Base-by-base conservation (phyloP, 2,888 invertebrate species). In the Trisateles emortualis region DNA sequence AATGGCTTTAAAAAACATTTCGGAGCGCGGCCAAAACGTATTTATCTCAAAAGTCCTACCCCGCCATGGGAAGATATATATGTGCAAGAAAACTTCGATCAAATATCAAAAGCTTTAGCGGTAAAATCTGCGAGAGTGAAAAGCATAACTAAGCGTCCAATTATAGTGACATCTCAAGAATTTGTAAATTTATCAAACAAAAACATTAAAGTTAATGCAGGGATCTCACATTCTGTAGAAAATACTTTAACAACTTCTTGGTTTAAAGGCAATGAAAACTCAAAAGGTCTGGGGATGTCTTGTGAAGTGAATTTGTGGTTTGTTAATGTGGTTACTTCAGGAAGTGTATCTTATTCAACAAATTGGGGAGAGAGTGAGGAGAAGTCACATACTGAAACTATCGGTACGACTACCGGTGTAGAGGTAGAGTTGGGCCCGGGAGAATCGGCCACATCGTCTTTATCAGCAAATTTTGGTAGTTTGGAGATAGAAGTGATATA, bases 61-160 rank as follows among this genome's bases (percentile, higher is more conserved):
- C 90, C 90, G 0, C 90, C 88, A 0, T 90, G 90, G 90, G 85
- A 83, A 0, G 89, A 90, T 67, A 68, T 90, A 2, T 90, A 87
- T 54, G 76, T 81, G 41, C 78, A 50, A 35, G 84, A 85, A 44
- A 69, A 78, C 14, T 90, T 88, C 88, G 84, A 88, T 50, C 78
- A 82, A 65, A 78, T 90, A 0, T 72, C 75, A 0, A 78, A 74
- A 57, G 69, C 84, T 0, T 16, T 87, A 11, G 58, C 74, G 1
- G 59, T 84, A 30, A 81, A 83, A 72, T 83, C 81, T 0, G 83
- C 77, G 1, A 76, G 59, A 63, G 55, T 87, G 0, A 82, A 74
- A 46, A 59, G 44, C 10, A 33, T 80, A 0, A 62, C 48, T 1
- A 79, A 68, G 17, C 71, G 76, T 17, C 83, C 84, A 0, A 58